Base-by-base conservation (phyloP, 2,113 vertebrate genomes). In the Pseudorasbora parva region DNA sequence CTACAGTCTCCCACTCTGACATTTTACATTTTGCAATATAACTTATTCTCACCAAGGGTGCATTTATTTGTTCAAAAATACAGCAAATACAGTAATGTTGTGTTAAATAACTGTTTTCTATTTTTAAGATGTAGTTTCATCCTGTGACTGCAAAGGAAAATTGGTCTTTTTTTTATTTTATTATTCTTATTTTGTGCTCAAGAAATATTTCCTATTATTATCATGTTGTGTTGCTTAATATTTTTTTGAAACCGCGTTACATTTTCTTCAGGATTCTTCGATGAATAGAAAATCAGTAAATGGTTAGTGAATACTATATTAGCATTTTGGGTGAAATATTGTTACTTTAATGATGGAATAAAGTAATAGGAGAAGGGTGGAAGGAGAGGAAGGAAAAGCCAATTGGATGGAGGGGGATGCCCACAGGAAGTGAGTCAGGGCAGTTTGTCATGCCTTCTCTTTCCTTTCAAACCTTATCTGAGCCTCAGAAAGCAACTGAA, bases 361-460 rank as follows among this genome's bases (percentile, higher is more conserved):
- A 78, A 69, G 51, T 25, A 25, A 11, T 68, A 71, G n/a, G 33
- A 71, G 23, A 25, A 11, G 54, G 78, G 14, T 25, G 41, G 30
- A 62, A 59, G 62, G 47, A 41, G 12, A 73, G 68, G 74, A 82
- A 86, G 79, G 60, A 89, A 85, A 33, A 83, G 71, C 59, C 47
- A 51, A 56, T 77, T 72, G 75, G 64, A 83, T 49, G 15, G 59
- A 54, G 43, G 25, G 82, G 30, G 77, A 81, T 72, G 37, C 64
- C 56, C 77, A 77, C 82, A 86, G 78, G 84, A 84, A 66, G 51
- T 76, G 54, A 66, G 64, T 41, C 25, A 66, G 62, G 72, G n/a
- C 9, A 30, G 64, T 68, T 51, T 80, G 15, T 27, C 71, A 54
- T 33, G 25, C 57, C 51, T 69, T 33, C 4, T 51, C 21, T 30